Evolutionary conservation across 1,140 invertebrate species (phyloP).

Genomic region (Portunus trituberculatus): DNA sequence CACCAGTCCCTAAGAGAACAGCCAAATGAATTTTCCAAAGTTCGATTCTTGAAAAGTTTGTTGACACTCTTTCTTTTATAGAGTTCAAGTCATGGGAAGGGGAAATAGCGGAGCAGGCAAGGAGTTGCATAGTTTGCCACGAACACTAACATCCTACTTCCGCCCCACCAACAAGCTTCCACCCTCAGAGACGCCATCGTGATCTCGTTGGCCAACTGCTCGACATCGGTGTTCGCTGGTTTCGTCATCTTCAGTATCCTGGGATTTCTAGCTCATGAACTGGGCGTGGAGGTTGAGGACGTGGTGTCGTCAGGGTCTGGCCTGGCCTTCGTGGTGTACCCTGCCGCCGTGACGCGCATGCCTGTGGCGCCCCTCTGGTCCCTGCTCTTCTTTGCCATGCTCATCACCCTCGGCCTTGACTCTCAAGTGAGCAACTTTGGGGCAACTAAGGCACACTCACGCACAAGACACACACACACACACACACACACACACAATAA

Average conservation of each 20-base stretch:
- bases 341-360: slow-evolving; percentile 91
- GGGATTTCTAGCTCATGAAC: slow-evolving; percentile 87
- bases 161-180: no score
- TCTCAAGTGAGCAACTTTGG: slow-evolving; percentile 85
- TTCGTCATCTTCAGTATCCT: slow-evolving; percentile 82
- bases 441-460: no score
- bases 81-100: no score
- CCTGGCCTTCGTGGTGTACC: slow-evolving; percentile 92
- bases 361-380: slow-evolving; percentile 90
- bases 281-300: slow-evolving; percentile 82
- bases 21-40: no score
- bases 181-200: slow-evolving; percentile 81
- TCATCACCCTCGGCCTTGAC: slow-evolving; percentile 88
- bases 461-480: no score
- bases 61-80: no score
- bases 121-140: no score
- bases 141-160: no score
- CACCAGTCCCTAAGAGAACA: no score
- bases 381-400: slow-evolving; percentile 91
- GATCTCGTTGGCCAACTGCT: slow-evolving; percentile 81
- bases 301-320: slow-evolving; percentile 85
- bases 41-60: no score
- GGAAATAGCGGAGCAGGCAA: no score
- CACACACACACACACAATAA: no score
- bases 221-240: slow-evolving; percentile 81